Evolutionary conservation across 2,797 vertebrate genomes (phyloP), one percentile per base, ranked within the genome.

Genomic region (Spinus pinus): DNA sequence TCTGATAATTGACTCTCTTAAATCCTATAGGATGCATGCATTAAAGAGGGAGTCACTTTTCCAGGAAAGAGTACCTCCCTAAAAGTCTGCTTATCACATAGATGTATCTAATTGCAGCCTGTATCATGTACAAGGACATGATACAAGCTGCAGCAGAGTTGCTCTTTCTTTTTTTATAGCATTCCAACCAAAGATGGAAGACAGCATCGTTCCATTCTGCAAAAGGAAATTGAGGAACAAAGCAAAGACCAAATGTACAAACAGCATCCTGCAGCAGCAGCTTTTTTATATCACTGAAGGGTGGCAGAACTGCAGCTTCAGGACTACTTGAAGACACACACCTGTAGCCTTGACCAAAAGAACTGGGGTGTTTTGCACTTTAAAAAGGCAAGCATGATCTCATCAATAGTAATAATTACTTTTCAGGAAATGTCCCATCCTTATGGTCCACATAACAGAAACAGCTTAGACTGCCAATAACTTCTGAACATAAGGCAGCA

Each of bases 401-500:
- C 71, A 72, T 21, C 58, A 86, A 64, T 1, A 71, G 28, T 19
- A 77, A 39, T 4, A 47, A 30, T 5, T 23, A 12, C 24, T 67
- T 42, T 53, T 22, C 58, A 62, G 41, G 19, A 80, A 58, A 7
- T 60, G 14, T 51, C 46, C 12, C 31, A 84, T 27, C 31, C 28
- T 79, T 42, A 61, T 1, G 3, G 33, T 31, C 24, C 10, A 56
- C n/a, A 35, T 31, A 91, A 90, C 33, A 33, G 33, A 81, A 83
- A 78, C 10, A 25, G 7, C 16, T 67, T 42, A 20, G 24, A 57
- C 6, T n/a, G 30, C 4, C 44, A 67, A 15, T 10, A 53, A 37
- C 7, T 72, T 75, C n/a, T n/a, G 7, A 65, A 31, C 0, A 0
- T 0, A 49, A 17, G 7, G 30, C 23, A 71, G 33, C 28, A 88